Conservation (phyloP, 2,888 invertebrate species). For the Eupsilia transversa region DNA sequence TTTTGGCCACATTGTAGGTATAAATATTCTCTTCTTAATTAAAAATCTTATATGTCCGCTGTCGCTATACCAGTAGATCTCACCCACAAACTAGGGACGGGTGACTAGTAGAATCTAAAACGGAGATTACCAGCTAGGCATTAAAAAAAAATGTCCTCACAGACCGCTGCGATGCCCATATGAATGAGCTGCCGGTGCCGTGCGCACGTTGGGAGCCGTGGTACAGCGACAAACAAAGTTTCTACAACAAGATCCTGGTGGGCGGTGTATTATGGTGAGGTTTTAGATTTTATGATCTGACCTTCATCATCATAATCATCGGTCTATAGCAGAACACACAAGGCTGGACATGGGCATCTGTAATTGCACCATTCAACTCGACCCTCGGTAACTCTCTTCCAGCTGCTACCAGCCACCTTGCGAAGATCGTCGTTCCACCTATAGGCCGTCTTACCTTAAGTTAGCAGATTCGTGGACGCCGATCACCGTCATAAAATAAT, state of each 20-base stretch:
- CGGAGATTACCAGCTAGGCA: no score
- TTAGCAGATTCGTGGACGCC: neutral
- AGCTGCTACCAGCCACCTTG: neutral
- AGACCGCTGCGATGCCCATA: slow-evolving; percentile 87
- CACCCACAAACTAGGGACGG: no score
- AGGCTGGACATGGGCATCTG: no score
- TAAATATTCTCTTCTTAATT: no score
- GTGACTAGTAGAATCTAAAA: no score
- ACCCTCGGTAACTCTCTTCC: neutral
- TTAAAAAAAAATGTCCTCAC: no score
- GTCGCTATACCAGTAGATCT: no score
- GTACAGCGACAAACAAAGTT: slow-evolving; percentile 91
- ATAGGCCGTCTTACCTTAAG: neutral
- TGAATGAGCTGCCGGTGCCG: slow-evolving; percentile 95
- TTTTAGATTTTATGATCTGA: neutral
- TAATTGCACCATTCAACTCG: neutral
- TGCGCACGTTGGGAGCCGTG: slow-evolving; percentile 93
- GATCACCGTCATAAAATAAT: neutral
- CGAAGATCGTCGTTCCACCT: neutral
- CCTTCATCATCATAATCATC: neutral
- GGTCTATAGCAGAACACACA: neutral
- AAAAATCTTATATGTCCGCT: no score
- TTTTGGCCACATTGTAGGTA: no score
- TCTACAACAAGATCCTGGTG: slow-evolving; percentile 78
- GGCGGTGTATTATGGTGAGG: slow-evolving; percentile 78